Conservation (phyloP, 2,888 invertebrate species). For the Ophonus ardosiacus region DNA sequence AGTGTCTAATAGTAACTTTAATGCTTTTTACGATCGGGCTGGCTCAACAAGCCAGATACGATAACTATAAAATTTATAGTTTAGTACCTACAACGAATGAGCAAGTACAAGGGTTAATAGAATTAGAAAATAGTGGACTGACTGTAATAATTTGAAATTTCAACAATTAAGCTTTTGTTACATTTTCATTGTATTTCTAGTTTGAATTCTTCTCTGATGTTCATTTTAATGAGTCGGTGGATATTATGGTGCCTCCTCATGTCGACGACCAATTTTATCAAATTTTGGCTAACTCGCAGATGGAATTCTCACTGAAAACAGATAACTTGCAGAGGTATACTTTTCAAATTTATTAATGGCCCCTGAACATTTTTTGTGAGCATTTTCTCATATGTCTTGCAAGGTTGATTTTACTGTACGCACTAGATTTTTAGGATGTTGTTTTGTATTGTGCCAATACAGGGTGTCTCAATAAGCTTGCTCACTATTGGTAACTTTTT, state of each 20-base stretch:
- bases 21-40: not conserved
- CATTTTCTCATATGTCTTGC: no score
- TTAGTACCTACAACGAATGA: not conserved
- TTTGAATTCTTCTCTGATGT: constrained; percentile 74
- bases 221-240: constrained; percentile 73
- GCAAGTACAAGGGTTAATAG: not conserved
- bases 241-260: constrained; percentile 81
- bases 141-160: not conserved
- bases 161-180: not conserved
- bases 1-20: not conserved
- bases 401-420: no score
- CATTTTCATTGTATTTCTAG: constrained; percentile 8
- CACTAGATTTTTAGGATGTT: no score
- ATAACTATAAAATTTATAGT: constrained; percentile 7
- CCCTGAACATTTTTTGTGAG: not conserved
- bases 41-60: constrained; percentile 2
- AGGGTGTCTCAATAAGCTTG: no score
- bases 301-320: constrained; percentile 74
- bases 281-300: constrained; percentile 74
- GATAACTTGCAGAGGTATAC: constrained; percentile 78
- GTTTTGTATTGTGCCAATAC: no score
- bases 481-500: no score
- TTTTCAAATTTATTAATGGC: no score
- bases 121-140: not conserved
- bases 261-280: constrained; percentile 75